A percentile compares a stretch with the other conserved stretches of the same genome.
Evolutionary conservation across 2,113 vertebrate genomes (phyloP).

Genomic region (Cyanoramphus novaezelandiae): DNA sequence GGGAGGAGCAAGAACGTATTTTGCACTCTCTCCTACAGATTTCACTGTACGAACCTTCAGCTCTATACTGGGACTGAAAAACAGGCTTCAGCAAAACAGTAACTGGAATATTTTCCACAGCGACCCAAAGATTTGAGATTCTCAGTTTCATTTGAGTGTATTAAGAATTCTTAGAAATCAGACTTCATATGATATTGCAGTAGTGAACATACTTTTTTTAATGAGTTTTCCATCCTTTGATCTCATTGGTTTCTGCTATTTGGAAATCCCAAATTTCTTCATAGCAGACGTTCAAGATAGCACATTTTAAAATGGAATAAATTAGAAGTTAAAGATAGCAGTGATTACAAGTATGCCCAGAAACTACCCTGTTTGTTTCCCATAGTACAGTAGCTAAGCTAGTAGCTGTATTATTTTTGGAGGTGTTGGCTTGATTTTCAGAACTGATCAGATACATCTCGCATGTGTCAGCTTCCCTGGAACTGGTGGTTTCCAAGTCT

Average conservation of each 20-base stretch:
- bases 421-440: not conserved
- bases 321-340: not conserved
- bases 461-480: not conserved
- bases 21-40: not conserved
- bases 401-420: not conserved
- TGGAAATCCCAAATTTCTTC: not conserved
- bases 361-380: not conserved
- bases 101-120: not conserved
- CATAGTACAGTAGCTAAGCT: not conserved
- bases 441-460: not conserved
- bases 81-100: not conserved
- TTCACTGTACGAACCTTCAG: not conserved
- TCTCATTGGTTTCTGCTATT: not conserved
- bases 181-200: not conserved
- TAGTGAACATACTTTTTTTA: not conserved
- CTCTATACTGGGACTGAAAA: not conserved
- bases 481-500: not conserved
- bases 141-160: not conserved
- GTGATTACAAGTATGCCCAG: not conserved
- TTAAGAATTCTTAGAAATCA: not conserved
- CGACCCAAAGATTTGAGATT: not conserved
- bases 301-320: not conserved
- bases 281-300: not conserved
- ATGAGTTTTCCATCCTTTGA: not conserved
- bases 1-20: not conserved